These are phyloP conservation scores for Biston betularia DNA, from an alignment of 2,888 invertebrate genomes.

Conservation along the genomic window DNA sequence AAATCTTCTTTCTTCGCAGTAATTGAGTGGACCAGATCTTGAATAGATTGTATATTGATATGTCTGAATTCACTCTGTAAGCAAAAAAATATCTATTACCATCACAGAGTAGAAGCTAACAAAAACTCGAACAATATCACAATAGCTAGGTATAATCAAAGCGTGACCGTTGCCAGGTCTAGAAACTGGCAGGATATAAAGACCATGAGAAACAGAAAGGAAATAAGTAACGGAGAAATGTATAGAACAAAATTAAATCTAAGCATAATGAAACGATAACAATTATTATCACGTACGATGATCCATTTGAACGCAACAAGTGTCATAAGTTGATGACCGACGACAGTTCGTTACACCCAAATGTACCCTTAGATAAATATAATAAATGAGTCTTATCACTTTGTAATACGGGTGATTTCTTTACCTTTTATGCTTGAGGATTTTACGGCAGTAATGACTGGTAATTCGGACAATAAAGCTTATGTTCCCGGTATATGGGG, in stretches of 20 bases:
- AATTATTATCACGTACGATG: conserved; percentile 43
- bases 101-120: background rate
- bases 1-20: too few relatives aligned
- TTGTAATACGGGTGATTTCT: conserved; percentile 26
- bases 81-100: background rate
- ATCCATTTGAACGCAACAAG: conserved; percentile 46
- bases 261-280: conserved; percentile 26
- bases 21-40: too few relatives aligned
- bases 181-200: background rate
- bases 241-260: conserved; percentile 11
- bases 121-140: background rate
- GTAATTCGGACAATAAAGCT: conserved; percentile 54
- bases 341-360: conserved; percentile 53
- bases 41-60: too few relatives aligned
- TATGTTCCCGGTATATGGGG: conserved; percentile 40
- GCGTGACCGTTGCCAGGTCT: background rate
- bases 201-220: background rate
- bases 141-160: background rate
- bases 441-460: conserved; percentile 47
- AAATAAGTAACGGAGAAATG: conserved; percentile 1
- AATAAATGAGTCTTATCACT: conserved; percentile 27
- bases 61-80: background rate
- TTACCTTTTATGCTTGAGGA: conserved; percentile 17
- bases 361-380: conserved; percentile 24
- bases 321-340: conserved; percentile 45